phyloP scores from a whole-genome alignment of 1,140 invertebrate species.

The Oncopodura yosiiana region DNA sequence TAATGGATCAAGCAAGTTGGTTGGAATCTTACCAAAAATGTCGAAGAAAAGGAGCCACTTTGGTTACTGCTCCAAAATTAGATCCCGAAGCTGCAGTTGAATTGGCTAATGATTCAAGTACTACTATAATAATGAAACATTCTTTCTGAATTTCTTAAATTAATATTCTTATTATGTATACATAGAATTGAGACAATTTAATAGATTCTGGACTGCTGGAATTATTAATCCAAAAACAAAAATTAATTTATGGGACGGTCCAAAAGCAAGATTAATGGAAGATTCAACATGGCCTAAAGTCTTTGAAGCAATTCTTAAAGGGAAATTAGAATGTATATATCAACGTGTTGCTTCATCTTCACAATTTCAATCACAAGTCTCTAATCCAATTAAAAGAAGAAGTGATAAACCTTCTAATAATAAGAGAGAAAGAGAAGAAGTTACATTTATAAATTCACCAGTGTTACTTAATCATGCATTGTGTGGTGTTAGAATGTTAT shows the following conservation, averaged over 20 bases:
- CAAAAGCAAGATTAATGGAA: background rate
- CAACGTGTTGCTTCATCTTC: background rate
- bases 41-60: background rate
- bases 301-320: background rate
- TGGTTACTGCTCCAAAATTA: background rate
- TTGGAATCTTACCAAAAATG: slow-evolving; percentile 4
- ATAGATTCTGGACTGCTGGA: slow-evolving; percentile 4
- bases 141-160: too few relatives aligned
- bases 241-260: background rate
- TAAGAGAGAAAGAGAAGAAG: too few relatives aligned
- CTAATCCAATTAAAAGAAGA: too few relatives aligned
- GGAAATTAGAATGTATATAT: slow-evolving; percentile 5
- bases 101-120: background rate
- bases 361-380: background rate
- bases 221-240: slow-evolving; percentile 3
- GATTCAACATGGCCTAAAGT: background rate
- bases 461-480: background rate
- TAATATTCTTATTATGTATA: too few relatives aligned
- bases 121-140: too few relatives aligned
- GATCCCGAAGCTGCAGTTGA: background rate
- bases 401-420: too few relatives aligned
- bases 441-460: too few relatives aligned
- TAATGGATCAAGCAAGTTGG: background rate
- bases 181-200: background rate
- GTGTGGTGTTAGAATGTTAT: background rate